A percentile compares a stretch with the other conserved stretches of the same genome.
These are phyloP conservation scores for Propsilocerus akamusi DNA, from an alignment of 1,140 invertebrate genomes.

Conservation along the genomic window DNA sequence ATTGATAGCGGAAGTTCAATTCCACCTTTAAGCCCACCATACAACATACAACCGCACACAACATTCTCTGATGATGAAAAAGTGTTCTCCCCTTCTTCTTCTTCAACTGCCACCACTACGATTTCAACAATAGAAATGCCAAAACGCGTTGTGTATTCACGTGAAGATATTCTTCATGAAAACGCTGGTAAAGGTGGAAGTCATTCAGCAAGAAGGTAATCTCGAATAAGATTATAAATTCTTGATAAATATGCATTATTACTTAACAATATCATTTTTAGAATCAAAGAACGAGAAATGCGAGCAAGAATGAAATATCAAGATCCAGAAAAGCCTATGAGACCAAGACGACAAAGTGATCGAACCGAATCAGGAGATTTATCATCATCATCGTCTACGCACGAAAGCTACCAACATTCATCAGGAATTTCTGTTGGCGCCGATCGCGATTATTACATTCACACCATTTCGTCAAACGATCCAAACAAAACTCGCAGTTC, in stretches of 20 bases:
- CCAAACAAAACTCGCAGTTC: constrained; percentile 5
- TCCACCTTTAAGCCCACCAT: neutral
- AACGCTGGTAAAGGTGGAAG: constrained; percentile 37
- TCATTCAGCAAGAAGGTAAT: neutral
- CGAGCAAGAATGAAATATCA: constrained; percentile 6
- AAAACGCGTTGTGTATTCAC: constrained; percentile 30
- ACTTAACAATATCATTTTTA: too few relatives aligned
- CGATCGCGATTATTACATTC: neutral
- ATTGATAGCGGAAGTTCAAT: neutral
- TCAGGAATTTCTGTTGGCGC: neutral
- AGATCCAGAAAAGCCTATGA: neutral
- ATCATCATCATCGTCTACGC: neutral
- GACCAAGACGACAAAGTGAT: neutral
- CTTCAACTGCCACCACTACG: neutral
- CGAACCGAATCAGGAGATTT: neutral
- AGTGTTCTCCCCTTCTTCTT: neutral
- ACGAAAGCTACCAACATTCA: constrained; percentile 3
- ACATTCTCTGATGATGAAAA: neutral
- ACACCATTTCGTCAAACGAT: neutral
- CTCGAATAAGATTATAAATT: too few relatives aligned
- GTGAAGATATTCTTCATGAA: constrained; percentile 53
- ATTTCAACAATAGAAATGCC: neutral
- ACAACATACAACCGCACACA: neutral
- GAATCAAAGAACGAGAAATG: neutral
- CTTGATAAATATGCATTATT: too few relatives aligned